These are phyloP conservation scores for Phyllotreta cruciferae DNA, from an alignment of 2,888 invertebrate species.

Conservation along the genomic window DNA sequence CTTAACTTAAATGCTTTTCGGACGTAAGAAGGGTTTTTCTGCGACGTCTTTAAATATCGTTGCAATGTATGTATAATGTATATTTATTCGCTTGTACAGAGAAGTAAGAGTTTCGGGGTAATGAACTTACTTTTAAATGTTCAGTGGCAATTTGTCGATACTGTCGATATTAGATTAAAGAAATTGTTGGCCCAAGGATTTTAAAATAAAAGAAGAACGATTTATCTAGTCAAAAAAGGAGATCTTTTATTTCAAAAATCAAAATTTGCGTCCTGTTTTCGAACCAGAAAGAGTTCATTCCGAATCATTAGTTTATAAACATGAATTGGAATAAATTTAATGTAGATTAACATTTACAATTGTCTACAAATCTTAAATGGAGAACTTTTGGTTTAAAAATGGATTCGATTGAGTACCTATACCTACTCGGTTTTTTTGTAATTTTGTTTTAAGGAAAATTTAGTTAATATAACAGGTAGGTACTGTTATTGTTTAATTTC, in stretches of 20 bases:
- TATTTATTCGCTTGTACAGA: slow-evolving; percentile 42
- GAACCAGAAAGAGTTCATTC: too few relatives aligned
- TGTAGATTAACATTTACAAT: too few relatives aligned
- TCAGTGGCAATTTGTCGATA: slow-evolving; percentile 52
- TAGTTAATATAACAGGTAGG: not conserved
- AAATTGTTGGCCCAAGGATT: slow-evolving; percentile 1
- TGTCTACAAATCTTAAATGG: too few relatives aligned
- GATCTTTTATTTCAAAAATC: not conserved
- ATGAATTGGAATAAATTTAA: too few relatives aligned
- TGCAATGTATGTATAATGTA: slow-evolving; percentile 48
- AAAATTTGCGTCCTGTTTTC: too few relatives aligned
- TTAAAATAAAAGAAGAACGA: slow-evolving; percentile 15
- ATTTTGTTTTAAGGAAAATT: not conserved
- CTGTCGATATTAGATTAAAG: slow-evolving; percentile 29
- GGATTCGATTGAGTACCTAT: too few relatives aligned
- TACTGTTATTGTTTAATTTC: not conserved
- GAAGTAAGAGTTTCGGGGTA: slow-evolving; percentile 37
- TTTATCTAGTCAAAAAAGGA: slow-evolving; percentile 10
- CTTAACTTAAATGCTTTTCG: slow-evolving; percentile 9
- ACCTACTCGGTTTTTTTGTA: too few relatives aligned
- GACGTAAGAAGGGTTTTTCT: not conserved
- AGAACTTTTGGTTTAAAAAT: too few relatives aligned
- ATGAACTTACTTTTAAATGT: slow-evolving; percentile 44
- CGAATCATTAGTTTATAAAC: too few relatives aligned
- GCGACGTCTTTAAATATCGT: slow-evolving; percentile 33